Base-by-base conservation (phyloP, 2,113 vertebrate genomes). In the Clarias magur region DNA sequence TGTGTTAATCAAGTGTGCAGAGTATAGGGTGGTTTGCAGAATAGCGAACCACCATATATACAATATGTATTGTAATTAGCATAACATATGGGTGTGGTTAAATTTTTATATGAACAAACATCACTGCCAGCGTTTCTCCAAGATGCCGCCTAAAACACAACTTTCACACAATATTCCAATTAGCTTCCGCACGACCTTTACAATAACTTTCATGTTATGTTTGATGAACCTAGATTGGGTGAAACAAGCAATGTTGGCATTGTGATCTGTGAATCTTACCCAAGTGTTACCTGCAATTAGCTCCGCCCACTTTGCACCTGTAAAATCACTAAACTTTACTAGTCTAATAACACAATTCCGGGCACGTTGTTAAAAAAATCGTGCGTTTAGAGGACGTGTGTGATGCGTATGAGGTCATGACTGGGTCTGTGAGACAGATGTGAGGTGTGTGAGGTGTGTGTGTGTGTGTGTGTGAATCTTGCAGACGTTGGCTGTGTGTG, bases 391-490 rank as follows among this genome's bases (percentile, higher is more conserved):
- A 11, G 63, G 54, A 56, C 63, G 68, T 94, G 94, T 93, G 93
- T 92, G 93, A 94, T 94, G 92, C 88, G 91, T 93, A 93, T 92
- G 93, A 95, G 93, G 88, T 92, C 88, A 91, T 89, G 88, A 89
- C 89, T 87, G 91, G 91, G 93, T 94, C 94, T 95, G 93, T 92
- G 91, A 94, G 93, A 94, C 94, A 95, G 94, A 95, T 95, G 94
- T 94, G 93, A 93, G 91, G 73, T 85, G 92, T 91, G 88, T 89
- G 87, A 75, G 72, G 70, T 73, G 70, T 73, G 70, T 72, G 93
- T 73, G 70, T 73, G 70, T 72, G 93, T 89, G 91, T 90, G 90
- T 91, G 89, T 92, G 92, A 91, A 93, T 2, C 15, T 16, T 19
- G 23, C 23, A 25, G 21, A 54, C 59, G 25, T 94, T 93, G 94